Base-by-base conservation (phyloP, 2,888 invertebrate genomes). In the Zygogramma bicolorata region DNA sequence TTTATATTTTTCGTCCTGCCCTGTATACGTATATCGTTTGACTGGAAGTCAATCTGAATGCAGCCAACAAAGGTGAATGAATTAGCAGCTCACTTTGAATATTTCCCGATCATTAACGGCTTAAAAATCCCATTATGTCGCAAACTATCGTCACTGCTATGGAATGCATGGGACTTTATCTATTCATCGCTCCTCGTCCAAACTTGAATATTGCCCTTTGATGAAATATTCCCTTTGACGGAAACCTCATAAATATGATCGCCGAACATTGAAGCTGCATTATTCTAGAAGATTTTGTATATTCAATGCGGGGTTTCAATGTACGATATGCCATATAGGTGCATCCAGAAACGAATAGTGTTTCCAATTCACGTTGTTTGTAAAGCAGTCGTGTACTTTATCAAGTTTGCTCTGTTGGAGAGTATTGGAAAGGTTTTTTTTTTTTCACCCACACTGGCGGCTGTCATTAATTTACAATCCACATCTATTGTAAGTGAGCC, bases 151-250 rank as follows among this genome's bases (percentile, higher is more conserved):
- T 38, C 13, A 38, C n/a, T 38, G 38, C 7, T 38, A 38, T 13
- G n/a, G n/a, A 8, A 3, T 13, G 3, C 38, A 38, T n/a, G n/a
- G n/a, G n/a, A 4, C 13, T 38, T 3, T 4, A 38, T 13, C 38
- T n/a, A n/a, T 38, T 38, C 38, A 38, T 38, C 3, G 38, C 38
- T 3, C 5, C n/a, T 38, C 38, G 38, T 38, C 38, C n/a, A 38
- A n/a, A 20, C 31, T 13, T 25, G 38, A 62, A 34, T 68, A 62
- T 70, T 57, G 66, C 68, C 67, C 74, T 78, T 77, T 78, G 78
- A 78, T 78, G 72, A 77, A 71, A 70, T 70, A 78, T 77, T 78
- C 78, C 31, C 75, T 78, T 78, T 78, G 75, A 68, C 68, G 71
- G 49, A 67, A 65, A 31, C 69, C 74, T 76, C 76, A 59, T 63